Evolutionary conservation across 2,113 vertebrate species (phyloP).

Genomic region (Myrmecobius fasciatus): DNA sequence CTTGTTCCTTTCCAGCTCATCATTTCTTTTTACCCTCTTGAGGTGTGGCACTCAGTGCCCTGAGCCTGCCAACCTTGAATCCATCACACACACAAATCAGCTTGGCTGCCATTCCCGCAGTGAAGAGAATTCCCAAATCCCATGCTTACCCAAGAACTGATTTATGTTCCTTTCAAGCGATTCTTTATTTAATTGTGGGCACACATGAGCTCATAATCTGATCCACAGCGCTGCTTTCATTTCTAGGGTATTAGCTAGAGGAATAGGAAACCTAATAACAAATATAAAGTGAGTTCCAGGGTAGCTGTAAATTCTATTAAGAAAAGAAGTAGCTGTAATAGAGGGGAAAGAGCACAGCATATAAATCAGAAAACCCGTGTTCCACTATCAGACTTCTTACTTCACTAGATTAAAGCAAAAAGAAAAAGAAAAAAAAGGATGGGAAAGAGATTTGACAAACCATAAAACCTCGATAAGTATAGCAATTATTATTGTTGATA

Average conservation of each 20-base stretch:
- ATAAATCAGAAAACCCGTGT: background rate
- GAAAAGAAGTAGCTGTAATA: background rate
- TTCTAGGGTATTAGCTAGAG: slow-evolving; percentile 56
- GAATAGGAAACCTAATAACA: slow-evolving; percentile 57
- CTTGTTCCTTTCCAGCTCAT: background rate
- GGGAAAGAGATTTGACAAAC: background rate
- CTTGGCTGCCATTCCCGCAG: slow-evolving; percentile 4
- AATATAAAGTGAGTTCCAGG: slow-evolving; percentile 32
- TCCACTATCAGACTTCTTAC: background rate
- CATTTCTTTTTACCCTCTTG: background rate
- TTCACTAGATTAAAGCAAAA: background rate
- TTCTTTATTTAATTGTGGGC: slow-evolving; percentile 12
- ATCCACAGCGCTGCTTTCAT: slow-evolving; percentile 38
- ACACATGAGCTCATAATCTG: background rate
- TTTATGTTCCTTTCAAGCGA: slow-evolving; percentile 24
- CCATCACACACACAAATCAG: background rate
- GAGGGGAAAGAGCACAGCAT: background rate
- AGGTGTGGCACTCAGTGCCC: background rate
- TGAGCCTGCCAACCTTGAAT: slow-evolving; percentile 5
- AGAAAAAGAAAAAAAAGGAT: background rate
- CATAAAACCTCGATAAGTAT: background rate
- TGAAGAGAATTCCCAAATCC: background rate
- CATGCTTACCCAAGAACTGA: slow-evolving; percentile 29
- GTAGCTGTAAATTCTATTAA: slow-evolving; percentile 32
- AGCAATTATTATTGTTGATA: background rate